These are phyloP conservation scores for Nothura maculosa DNA, from an alignment of 2,797 vertebrate genomes.

Conservation along the genomic window DNA sequence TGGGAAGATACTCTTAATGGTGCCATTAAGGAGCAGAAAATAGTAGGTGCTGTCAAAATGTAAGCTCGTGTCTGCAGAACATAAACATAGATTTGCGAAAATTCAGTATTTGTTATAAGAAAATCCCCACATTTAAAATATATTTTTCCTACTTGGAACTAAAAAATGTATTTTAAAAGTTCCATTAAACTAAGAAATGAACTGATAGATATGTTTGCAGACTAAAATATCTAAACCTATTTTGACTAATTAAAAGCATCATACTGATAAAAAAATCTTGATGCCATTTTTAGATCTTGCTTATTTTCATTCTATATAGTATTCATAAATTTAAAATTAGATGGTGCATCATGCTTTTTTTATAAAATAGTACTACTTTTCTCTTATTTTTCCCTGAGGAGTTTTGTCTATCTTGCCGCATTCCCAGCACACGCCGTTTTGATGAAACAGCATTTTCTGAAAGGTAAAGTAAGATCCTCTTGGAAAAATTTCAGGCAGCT, in stretches of 20 bases:
- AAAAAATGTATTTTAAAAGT: background rate
- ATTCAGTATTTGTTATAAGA: rapidly evolving
- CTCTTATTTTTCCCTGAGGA: background rate
- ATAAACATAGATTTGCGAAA: background rate
- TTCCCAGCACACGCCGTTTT: conserved; percentile 3
- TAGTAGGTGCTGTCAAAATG: background rate
- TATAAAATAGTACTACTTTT: background rate
- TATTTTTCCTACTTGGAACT: background rate
- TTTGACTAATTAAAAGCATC: background rate
- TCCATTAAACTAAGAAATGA: no score
- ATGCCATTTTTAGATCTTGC: background rate
- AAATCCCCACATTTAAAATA: background rate
- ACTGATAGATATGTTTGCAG: rapidly evolving
- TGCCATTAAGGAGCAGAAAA: background rate
- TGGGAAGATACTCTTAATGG: background rate
- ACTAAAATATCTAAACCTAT: background rate
- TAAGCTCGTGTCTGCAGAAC: background rate
- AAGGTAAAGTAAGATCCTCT: conserved; percentile 37
- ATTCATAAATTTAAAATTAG: background rate
- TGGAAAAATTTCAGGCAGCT: background rate
- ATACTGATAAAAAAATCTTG: rapidly evolving
- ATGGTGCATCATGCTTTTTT: background rate
- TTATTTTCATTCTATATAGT: background rate
- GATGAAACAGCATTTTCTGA: conserved; percentile 25
- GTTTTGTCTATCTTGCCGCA: background rate